These are phyloP conservation scores for Augiades crinisus DNA, from an alignment of 2,888 invertebrate species.

Conservation along the genomic window DNA sequence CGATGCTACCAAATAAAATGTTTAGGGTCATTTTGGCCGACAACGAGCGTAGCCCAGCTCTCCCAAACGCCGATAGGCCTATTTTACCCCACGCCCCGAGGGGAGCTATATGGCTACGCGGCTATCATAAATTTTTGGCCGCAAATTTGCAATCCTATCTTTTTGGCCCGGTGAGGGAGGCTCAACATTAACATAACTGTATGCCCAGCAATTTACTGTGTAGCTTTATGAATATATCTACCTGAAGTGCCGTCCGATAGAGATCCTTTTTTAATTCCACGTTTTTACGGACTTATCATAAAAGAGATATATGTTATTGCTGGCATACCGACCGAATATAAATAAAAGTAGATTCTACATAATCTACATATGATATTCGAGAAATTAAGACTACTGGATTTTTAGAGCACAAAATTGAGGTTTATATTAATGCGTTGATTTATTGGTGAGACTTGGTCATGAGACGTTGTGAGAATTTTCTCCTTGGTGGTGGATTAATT, in stretches of 20 bases:
- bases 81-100: constrained; percentile 65
- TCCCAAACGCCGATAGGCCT: constrained; percentile 75
- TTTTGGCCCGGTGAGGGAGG: constrained; percentile 69
- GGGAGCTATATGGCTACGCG: constrained; percentile 62
- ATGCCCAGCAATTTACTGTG: constrained; percentile 65
- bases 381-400: constrained; percentile 7
- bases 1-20: constrained; percentile 77
- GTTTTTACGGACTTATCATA: constrained; percentile 19
- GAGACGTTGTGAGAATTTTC: constrained; percentile 50
- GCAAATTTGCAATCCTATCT: constrained; percentile 81
- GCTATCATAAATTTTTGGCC: constrained; percentile 76
- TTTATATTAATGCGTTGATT: constrained; percentile 40
- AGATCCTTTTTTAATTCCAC: constrained; percentile 25
- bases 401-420: constrained; percentile 20
- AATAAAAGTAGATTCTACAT: constrained; percentile 11
- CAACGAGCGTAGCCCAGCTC: constrained; percentile 70
- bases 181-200: constrained; percentile 75
- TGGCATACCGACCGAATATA: constrained; percentile 7
- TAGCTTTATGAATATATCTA: constrained; percentile 61
- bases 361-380: neutral
- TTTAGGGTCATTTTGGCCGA: constrained; percentile 77
- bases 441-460: constrained; percentile 35
- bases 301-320: constrained; percentile 23
- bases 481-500: constrained; percentile 61
- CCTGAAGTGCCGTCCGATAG: constrained; percentile 21